Conservation (phyloP, 1,140 invertebrate species). For the Drosophila simulans region DNA sequence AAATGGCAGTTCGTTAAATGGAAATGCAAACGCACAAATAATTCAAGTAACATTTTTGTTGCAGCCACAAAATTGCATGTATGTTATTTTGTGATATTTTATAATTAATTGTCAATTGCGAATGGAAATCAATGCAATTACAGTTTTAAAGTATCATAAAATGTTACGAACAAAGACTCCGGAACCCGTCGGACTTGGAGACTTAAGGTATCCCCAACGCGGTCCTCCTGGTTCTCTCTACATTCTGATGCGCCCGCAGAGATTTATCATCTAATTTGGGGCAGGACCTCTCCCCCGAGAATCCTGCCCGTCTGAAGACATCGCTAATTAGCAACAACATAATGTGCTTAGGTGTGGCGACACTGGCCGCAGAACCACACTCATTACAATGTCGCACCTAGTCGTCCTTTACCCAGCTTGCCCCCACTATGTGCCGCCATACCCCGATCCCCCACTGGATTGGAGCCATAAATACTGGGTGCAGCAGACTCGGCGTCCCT, state of each 20-base stretch:
- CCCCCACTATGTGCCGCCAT: neutral
- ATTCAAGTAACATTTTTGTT: too few species aligned
- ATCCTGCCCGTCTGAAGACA: constrained; percentile 42
- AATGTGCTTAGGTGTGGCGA: constrained; percentile 64
- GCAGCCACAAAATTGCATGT: too few species aligned
- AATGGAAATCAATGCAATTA: too few species aligned
- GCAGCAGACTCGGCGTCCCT: constrained; percentile 52
- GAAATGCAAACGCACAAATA: too few species aligned
- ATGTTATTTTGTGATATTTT: too few species aligned
- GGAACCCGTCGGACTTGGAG: too few species aligned
- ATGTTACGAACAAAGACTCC: too few species aligned
- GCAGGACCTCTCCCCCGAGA: neutral
- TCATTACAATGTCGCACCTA: constrained; percentile 47
- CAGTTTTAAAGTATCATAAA: too few species aligned
- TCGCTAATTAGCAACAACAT: constrained; percentile 65
- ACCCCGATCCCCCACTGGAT: neutral
- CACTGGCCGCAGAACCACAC: constrained; percentile 37
- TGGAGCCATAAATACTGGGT: constrained; percentile 70
- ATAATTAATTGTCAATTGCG: too few species aligned
- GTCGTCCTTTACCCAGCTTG: neutral
- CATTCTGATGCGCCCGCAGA: too few species aligned
- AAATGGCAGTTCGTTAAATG: neutral
- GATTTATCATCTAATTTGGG: neutral
- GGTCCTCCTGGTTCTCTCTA: too few species aligned
- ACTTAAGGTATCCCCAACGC: too few species aligned